phyloP scores from a whole-genome alignment of 2,888 invertebrate genomes.

The Dorcus parallelipipedus region DNA sequence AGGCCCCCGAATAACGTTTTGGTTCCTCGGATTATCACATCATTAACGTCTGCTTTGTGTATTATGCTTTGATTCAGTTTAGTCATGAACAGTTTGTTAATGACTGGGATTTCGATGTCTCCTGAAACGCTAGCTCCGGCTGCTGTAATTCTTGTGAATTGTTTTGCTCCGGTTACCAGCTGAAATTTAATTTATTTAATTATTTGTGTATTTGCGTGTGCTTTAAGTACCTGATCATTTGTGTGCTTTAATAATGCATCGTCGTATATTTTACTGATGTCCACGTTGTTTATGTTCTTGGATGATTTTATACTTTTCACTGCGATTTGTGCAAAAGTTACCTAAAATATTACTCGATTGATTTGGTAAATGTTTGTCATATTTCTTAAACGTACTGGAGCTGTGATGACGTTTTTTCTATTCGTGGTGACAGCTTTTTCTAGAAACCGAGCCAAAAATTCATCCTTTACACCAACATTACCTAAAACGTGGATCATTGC shows the following conservation, averaged over 20 bases:
- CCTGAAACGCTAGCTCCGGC: conserved; percentile 18
- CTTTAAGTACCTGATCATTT: conserved; percentile 33
- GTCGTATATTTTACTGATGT: conserved; percentile 35
- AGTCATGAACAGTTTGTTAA: conserved; percentile 33
- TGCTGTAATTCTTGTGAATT: conserved; percentile 27
- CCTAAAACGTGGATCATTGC: conserved; percentile 11
- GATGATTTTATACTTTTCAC: conserved; percentile 29
- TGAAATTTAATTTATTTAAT: conserved; percentile 15
- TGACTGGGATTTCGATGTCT: conserved; percentile 25
- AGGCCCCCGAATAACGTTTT: conserved; percentile 40
- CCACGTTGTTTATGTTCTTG: conserved; percentile 35
- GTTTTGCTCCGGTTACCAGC: conserved; percentile 37
- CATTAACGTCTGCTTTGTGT: conserved; percentile 25
- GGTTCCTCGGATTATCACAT: conserved; percentile 31
- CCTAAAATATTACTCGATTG: conserved; percentile 27
- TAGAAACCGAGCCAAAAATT: conserved; percentile 30
- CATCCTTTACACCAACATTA: conserved; percentile 20
- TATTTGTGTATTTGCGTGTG: too few relatives aligned
- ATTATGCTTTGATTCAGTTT: conserved; percentile 33
- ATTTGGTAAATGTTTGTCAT: neutral
- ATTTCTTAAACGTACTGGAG: conserved; percentile 28
- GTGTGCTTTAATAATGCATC: conserved; percentile 38
- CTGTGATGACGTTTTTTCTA: conserved; percentile 29
- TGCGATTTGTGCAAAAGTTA: conserved; percentile 32
- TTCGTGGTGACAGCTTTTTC: conserved; percentile 32